Conservation (phyloP, 2,888 invertebrate species). For the Rotaria socialis region DNA sequence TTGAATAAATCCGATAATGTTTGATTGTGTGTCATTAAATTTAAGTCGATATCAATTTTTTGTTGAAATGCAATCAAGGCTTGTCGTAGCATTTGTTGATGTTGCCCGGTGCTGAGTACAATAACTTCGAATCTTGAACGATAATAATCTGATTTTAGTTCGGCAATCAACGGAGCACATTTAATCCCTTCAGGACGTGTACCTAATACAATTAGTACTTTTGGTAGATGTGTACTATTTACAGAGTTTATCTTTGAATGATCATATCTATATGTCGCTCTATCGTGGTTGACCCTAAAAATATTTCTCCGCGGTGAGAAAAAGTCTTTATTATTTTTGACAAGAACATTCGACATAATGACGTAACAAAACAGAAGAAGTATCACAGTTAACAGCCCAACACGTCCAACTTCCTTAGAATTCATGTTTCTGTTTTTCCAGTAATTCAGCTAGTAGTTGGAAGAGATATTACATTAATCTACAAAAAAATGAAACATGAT, state of each 20-base stretch:
- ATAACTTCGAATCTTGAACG: slow-evolving; percentile 1
- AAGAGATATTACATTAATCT: no score
- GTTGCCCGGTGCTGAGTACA: slow-evolving; percentile 33
- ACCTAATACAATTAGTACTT: slow-evolving; percentile 33
- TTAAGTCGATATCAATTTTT: slow-evolving; percentile 28
- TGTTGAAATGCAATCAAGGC: slow-evolving; percentile 12
- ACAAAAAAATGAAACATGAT: no score
- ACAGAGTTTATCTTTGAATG: background rate
- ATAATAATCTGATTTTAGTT: background rate
- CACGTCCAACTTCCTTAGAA: no score
- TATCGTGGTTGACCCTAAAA: background rate
- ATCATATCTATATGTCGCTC: background rate
- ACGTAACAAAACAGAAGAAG: no score
- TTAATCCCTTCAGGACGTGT: slow-evolving; percentile 38
- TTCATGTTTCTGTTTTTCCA: no score
- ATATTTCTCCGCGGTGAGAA: background rate
- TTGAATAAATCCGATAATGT: background rate
- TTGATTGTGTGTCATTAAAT: slow-evolving; percentile 34
- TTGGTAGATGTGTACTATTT: background rate
- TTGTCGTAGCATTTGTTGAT: slow-evolving; percentile 22
- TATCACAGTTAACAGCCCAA: no score
- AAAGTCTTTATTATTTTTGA: no score
- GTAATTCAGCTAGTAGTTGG: no score
- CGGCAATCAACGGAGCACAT: slow-evolving; percentile 33
- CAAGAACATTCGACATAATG: no score